Evolutionary conservation across 2,797 vertebrate species (phyloP), one percentile per base, ranked within the genome.

Genomic region (Cryptoprocta ferox): DNA sequence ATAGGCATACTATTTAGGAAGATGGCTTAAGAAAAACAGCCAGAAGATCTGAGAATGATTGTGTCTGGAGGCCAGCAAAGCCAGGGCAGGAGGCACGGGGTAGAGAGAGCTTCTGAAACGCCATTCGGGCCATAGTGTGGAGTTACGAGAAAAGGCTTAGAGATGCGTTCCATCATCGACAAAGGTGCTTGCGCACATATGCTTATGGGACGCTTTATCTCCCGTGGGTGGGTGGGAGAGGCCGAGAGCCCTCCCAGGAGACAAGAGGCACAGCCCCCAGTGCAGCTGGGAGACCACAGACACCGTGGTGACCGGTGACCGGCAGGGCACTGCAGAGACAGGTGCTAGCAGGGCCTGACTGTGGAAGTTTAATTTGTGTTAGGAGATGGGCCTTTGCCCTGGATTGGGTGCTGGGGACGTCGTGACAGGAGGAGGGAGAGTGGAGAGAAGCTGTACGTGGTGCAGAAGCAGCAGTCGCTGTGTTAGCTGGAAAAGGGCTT

Each of bases 251-350:
- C 15, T 26, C 24, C 4, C 15, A 32, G 26, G 9, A 15, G 65
- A 66, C 12, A 7, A 28, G 56, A 28, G 53, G 19, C 66, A 6
- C 45, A 32, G 48, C 39, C 35, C 6, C 2, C 18, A 1, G 30
- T 9, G 39, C 50, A 19, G 37, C 15, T 14, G 37, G 35, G 30
- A n/a, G 59, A 5, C 6, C 28, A n/a, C 71, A 16, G 56, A 59
- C 0, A 24, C 48, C 16, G 0, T 0, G 4, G 21, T 26, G 0
- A 26, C 21, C 1, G 1, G 26, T 26, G 0, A 30, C 21, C 3
- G 0, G 26, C 21, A 2, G 14, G n/a, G 28, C 15, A 9, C 3
- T 6, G 14, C 9, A 14, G 24, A 6, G 0, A 53, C 28, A 15
- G 50, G 10, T 19, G 19, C 42, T 19, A 42, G 4, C 14, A 1